phyloP scores from a whole-genome alignment of 2,797 vertebrate species.

The Anabas testudineus region DNA sequence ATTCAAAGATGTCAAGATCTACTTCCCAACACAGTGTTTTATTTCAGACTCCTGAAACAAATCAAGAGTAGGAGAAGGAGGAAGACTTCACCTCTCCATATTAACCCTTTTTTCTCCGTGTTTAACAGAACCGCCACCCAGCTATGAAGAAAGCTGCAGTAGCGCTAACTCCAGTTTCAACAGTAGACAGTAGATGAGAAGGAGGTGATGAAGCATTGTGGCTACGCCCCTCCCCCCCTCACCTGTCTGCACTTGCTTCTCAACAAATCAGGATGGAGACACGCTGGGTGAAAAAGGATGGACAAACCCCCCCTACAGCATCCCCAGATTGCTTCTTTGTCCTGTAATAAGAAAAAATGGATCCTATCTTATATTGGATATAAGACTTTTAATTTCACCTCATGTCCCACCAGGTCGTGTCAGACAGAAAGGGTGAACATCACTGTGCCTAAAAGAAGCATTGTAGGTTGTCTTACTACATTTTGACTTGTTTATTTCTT shows the following conservation, averaged over 20 bases:
- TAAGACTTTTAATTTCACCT: slow-evolving; percentile 51
- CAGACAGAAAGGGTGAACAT: slow-evolving; percentile 52
- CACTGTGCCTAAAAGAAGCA: slow-evolving; percentile 73
- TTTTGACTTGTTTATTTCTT: slow-evolving; percentile 26
- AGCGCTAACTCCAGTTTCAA: slow-evolving; percentile 84
- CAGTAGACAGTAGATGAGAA: slow-evolving; percentile 75
- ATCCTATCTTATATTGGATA: slow-evolving; percentile 55
- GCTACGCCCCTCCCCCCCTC: slow-evolving; percentile 29
- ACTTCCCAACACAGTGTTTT: too few relatives aligned
- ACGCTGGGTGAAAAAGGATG: slow-evolving; percentile 27
- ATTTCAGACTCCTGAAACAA: too few relatives aligned
- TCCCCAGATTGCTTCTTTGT: slow-evolving; percentile 51
- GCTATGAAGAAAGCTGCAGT: slow-evolving; percentile 98
- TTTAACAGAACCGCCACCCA: slow-evolving; percentile 92
- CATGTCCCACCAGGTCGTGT: slow-evolving; percentile 38
- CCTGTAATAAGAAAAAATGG: slow-evolving; percentile 48
- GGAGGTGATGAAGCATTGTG: slow-evolving; percentile 15
- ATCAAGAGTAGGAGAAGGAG: too few relatives aligned
- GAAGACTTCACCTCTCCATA: background rate
- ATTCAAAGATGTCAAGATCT: too few relatives aligned
- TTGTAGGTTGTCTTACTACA: slow-evolving; percentile 39
- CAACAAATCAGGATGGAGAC: slow-evolving; percentile 51
- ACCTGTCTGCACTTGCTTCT: slow-evolving; percentile 43
- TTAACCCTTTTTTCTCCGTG: slow-evolving; percentile 31
- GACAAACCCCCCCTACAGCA: slow-evolving; percentile 16